Percentiles rank a stretch among this genome's conserved stretches.
Evolutionary conservation across 2,113 vertebrate genomes (phyloP).

Genomic region (Oxyura jamaicensis): DNA sequence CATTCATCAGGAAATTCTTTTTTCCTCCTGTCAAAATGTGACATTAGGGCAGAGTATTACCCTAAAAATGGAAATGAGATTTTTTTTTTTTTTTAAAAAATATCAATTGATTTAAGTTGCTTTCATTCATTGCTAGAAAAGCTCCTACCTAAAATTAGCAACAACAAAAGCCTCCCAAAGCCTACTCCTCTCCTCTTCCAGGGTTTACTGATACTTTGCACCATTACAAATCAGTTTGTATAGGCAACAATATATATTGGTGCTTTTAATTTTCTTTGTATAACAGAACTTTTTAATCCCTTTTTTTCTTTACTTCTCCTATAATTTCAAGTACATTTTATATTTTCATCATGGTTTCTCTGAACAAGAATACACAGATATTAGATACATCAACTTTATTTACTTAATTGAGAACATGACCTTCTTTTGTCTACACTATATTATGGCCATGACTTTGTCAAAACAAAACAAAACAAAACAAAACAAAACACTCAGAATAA

Average conservation of each 20-base stretch:
- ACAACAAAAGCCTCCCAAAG: background rate
- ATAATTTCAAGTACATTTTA: background rate
- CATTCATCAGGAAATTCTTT: background rate
- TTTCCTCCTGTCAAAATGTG: background rate
- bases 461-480: no score
- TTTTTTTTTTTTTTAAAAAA: no score
- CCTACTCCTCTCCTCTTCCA: background rate
- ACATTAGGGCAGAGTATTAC: background rate
- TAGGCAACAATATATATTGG: background rate
- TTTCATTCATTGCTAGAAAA: background rate
- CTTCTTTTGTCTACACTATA: background rate
- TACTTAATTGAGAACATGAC: background rate
- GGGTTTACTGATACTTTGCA: background rate
- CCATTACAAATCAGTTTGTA: background rate
- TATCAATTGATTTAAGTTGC: background rate
- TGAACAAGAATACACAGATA: background rate
- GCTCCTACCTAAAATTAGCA: background rate
- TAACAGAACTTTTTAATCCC: background rate
- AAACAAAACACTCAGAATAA: background rate
- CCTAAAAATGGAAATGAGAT: background rate
- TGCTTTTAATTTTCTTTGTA: background rate
- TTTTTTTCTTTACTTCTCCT: background rate
- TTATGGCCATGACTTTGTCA: background rate
- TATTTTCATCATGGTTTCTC: background rate
- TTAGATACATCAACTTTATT: background rate